Evolutionary conservation across 2,888 invertebrate genomes (phyloP), one percentile per base, ranked within the genome.

Genomic region (Panorpa germanica): DNA sequence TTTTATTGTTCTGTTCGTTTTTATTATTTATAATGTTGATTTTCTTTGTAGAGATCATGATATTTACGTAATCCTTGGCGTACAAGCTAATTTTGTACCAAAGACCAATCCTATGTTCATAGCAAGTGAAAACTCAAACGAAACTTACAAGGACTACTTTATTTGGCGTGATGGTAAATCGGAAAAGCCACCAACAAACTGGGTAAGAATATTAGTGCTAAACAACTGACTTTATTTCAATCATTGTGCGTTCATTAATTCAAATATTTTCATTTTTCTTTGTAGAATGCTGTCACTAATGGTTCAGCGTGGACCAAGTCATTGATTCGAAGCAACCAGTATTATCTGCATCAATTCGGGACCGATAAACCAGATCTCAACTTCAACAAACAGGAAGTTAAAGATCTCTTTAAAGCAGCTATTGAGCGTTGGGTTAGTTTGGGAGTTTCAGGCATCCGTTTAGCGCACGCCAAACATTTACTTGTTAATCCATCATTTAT

Each of bases 401-500:
- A 71, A 3, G 45, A 59, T 2, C 67, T 69, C 45, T 71, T 85
- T 39, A 57, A 71, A 42, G 55, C 59, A 0, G 73, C 77, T 2
- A 48, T 91, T 2, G 51, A 55, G 21, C 66, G 65, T 39, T 82
- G 88, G 69, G 45, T 88, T 37, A 55, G 65, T 4, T 58, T 70
- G 3, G 91, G 90, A 1, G 73, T 83, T 1, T 69, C 65, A 38
- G 95, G 95, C 4, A 70, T 95, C 43, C 70, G 85, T 44, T 59
- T 46, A 23, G 48, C 43, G 25, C 67, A 73, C 31, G 71, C 67
- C 0, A 70, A 73, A 8, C 67, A 67, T 43, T 55, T 77, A 37
- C 49, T 77, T 1, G 70, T 75, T 35, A 63, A 72, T 50, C 35
- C 49, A 1, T 45, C 52, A 1, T 50, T 70, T 2, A 49, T 49